These are phyloP conservation scores for Pteronotus mesoamericanus DNA, from an alignment of 2,797 vertebrate genomes.

Conservation along the genomic window DNA sequence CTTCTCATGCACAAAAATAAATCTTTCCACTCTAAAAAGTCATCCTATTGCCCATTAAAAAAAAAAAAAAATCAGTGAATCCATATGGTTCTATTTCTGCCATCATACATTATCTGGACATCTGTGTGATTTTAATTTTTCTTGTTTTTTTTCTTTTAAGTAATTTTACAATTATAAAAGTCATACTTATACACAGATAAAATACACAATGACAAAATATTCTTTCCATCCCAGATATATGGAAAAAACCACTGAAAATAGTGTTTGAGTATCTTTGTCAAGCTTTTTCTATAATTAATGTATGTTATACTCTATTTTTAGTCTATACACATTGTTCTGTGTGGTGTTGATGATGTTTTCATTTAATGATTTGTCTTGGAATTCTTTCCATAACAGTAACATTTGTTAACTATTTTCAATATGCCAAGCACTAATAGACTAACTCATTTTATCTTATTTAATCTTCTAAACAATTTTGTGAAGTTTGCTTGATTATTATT, in stretches of 20 bases:
- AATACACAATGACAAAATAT: not conserved
- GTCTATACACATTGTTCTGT: not conserved
- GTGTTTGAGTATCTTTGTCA: not conserved
- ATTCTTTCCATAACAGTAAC: not conserved
- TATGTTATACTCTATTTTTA: not conserved
- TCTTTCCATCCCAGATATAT: not conserved
- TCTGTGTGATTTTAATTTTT: not conserved
- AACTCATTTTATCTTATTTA: not conserved
- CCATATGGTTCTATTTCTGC: not conserved
- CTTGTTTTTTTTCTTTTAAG: not conserved
- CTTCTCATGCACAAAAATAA: not conserved
- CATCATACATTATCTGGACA: not conserved
- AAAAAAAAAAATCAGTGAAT: not conserved
- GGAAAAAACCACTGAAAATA: not conserved
- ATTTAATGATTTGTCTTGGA: not conserved
- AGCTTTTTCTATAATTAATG: not conserved
- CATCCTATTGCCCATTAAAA: not conserved
- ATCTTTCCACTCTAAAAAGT: not conserved
- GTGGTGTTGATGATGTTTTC: not conserved
- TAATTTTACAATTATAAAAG: not conserved
- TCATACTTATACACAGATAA: not conserved
- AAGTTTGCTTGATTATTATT: not conserved
- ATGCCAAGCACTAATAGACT: not conserved
- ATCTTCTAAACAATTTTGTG: not conserved
- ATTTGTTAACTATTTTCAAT: not conserved